Base-by-base conservation (phyloP, 2,113 vertebrate species). In the Megaceryle torquata region DNA sequence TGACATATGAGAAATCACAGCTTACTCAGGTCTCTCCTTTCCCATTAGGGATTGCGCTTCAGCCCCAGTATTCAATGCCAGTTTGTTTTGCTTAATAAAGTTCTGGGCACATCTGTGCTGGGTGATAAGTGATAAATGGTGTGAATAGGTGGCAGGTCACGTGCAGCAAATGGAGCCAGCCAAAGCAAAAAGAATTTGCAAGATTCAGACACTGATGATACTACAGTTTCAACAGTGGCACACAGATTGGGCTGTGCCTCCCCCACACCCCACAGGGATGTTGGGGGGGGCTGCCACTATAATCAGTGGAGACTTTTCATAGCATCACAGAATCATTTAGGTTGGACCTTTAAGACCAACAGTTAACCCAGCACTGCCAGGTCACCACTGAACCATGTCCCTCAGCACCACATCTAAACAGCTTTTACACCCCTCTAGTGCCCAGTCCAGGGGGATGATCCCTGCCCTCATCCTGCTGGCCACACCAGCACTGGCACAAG, bases 231-330 rank as follows among this genome's bases (percentile, higher is more conserved):
- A 13, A 22, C 15, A 37, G 35, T 2, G 39, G 63, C 63, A 68
- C 21, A 37, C 4, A 41, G 51, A 41, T 2, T 20, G 46, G 39
- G 26, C 50, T 59, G 5, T 29, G 11, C 53, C 20, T 67, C 31
- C 33, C 59, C 71, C 61, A 33, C 13, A 51, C 10, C 17, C 35
- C 20, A 2, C 3, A 5, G 16, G 33, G 64, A 17, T 48, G 31
- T 57, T 65, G 44, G 0, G 0, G 0, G 59, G 74, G 6, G 24
- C 22, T 69, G 24, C 21, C 56, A 13, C 28, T 65, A 48, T 50
- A 70, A 50, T 11, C 54, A 31, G 3, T 1, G 13, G 61, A 56
- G 29, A 61, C 26, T 77, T 91, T 68, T 28, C 24, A 25, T 25
- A 51, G 50, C 50, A 25, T 51, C 56, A 61, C 20, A 61, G 59